Base-by-base conservation (phyloP, 2,888 invertebrate genomes). In the Chrysopilus asiliformis region DNA sequence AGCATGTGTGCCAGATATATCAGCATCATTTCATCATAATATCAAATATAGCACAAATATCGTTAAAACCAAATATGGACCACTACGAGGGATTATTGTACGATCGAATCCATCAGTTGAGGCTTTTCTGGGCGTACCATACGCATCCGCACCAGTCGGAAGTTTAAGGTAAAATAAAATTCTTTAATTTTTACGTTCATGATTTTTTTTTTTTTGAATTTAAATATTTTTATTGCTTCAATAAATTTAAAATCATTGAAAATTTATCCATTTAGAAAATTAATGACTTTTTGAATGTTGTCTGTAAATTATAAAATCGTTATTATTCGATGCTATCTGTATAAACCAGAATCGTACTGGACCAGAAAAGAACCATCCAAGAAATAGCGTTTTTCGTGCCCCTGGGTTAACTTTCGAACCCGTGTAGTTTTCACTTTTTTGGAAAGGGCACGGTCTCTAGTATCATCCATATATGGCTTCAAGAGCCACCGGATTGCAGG, bases 71-170 rank as follows among this genome's bases (percentile, higher is more conserved):
- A 83, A 87, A 60, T 91, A 90, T 70, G 93, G 91, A 22, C 76
- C 80, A 42, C 66, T 93, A 53, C 74, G 89, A 31, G 93, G 90
- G 38, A 76, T 86, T 59, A 76, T 85, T 49, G 76, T 86, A 34
- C 79, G 83, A 55, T 75, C 79, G 47, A 75, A 80, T 59, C 82
- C 80, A 43, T 78, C 76, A 44, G 87, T 93, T 48, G 91, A 93
- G 65, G 86, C 86, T 13, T 94, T 86, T 61, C 74, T 90, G 43
- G 93, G 93, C 43, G 84, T 94, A 48, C 91, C 90, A 27, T 94
- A 91, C 67, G 93, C 91, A 42, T 86, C 90, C 45, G 83, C 91
- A 44, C 90, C 90, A 9, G 72, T 84, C 47, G 89, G 89, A 49
- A 80, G 84, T 56, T 72, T 93, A 53, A 80, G 93, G 79, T 79